Base-by-base conservation (phyloP, 1,140 invertebrate genomes). In the Fopius arisanus region DNA sequence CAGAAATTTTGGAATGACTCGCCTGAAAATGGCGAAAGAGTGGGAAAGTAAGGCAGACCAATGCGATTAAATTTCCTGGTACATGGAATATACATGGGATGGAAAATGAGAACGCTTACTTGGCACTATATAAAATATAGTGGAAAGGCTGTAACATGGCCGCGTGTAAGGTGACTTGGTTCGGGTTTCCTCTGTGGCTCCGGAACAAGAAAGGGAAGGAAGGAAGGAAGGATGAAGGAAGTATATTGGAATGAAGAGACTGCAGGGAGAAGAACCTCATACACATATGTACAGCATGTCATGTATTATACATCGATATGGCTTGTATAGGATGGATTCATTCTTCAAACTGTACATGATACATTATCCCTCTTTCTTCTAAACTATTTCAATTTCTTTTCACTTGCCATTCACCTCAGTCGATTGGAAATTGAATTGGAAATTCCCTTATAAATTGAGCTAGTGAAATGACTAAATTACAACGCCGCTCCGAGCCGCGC, bases 51-150 rank as follows among this genome's bases (percentile, higher is more conserved):
- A 48, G 43, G 16, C 14, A 12, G 1, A 48, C 14, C 16, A 48
- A 19, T n/a, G 43, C 43, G 43, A 19, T 48, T 48, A 59, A 59
- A 59, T 59, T 26, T 59, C 23, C 54, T 48, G 43, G 43, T 14
- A 5, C 14, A 48, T 16, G 14, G 33, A 66, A n/a, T 41, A 43
- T 41, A 37, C 23, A 19, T 37, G 31, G 37, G 7, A 29, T 41
- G 23, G 37, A 66, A 33, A 69, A 19, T 63, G 63, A 33, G 37
- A 12, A 28, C 29, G 68, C 54, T 74, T 70, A 69, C 67, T 62
- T 62, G 70, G 67, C 72, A 70, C 48, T 74, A 78, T 71, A 78
- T 78, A 68, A 75, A 75, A 72, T 74, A 69, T 74, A 69, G 21
- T 54, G 48, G 54, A 74, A 75, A 77, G 73, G n/a, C 63, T 68